Evolutionary conservation across 2,797 vertebrate species (phyloP).

Genomic region (Chloroceryle amazona): DNA sequence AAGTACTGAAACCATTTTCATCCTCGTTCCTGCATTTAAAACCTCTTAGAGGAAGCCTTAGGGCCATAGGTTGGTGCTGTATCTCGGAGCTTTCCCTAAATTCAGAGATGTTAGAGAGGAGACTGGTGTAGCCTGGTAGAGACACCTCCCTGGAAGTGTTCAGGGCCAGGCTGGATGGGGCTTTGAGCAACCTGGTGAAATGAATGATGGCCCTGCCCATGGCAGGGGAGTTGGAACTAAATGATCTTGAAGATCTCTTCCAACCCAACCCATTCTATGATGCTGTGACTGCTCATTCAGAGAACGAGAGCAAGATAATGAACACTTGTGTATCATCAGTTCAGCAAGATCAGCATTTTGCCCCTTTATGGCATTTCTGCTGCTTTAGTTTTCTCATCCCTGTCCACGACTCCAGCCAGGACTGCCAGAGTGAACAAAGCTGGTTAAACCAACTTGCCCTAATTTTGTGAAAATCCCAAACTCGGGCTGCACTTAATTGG

Average conservation of each 20-base stretch:
- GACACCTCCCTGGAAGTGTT: background rate
- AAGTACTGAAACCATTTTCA: background rate
- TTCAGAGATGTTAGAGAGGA: background rate
- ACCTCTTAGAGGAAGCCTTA: background rate
- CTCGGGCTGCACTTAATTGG: background rate
- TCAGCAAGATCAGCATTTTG: background rate
- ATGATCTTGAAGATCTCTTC: background rate
- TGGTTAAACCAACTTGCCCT: background rate
- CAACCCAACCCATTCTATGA: background rate
- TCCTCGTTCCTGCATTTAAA: background rate
- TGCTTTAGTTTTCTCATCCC: background rate
- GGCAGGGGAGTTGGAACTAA: background rate
- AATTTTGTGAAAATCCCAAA: background rate
- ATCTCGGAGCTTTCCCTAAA: background rate
- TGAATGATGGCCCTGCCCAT: too few relatives aligned
- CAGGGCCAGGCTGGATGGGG: background rate
- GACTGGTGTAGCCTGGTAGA: background rate
- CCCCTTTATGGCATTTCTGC: background rate
- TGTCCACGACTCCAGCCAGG: background rate
- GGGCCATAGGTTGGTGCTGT: background rate
- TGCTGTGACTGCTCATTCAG: background rate
- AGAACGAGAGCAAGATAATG: background rate
- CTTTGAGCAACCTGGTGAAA: background rate
- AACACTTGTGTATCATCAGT: background rate
- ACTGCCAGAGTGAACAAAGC: background rate